Percentiles rank a stretch among this genome's conserved stretches.
These are phyloP conservation scores for Leptatherina wallacei DNA, from an alignment of 2,797 vertebrate species.

Conservation along the genomic window DNA sequence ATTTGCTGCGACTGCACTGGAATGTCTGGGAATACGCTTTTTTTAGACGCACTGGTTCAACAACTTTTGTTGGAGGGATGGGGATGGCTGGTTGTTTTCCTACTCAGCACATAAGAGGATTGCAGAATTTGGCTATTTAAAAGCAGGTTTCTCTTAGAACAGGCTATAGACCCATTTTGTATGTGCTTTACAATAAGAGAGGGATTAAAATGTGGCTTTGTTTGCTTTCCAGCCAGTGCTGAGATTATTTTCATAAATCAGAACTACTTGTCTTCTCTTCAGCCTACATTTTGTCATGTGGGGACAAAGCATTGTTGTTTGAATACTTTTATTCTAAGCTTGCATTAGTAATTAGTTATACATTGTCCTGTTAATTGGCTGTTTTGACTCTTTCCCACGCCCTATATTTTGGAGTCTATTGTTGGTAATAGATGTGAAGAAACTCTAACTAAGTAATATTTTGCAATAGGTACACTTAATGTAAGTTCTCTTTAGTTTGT, in stretches of 20 bases:
- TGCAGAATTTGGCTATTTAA: slow-evolving; percentile 70
- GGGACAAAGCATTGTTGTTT: slow-evolving; percentile 49
- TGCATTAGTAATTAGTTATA: slow-evolving; percentile 60
- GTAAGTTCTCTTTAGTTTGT: background rate
- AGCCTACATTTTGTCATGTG: slow-evolving; percentile 48
- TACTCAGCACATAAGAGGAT: slow-evolving; percentile 73
- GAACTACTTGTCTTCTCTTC: slow-evolving; percentile 51
- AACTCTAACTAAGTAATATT: slow-evolving; percentile 21
- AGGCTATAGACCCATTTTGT: slow-evolving; percentile 58
- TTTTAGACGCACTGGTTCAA: slow-evolving; percentile 75
- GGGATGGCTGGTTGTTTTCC: slow-evolving; percentile 66
- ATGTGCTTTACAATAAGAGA: slow-evolving; percentile 61
- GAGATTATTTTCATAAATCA: slow-evolving; percentile 68
- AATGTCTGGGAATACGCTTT: slow-evolving; percentile 80
- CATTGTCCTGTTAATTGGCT: slow-evolving; percentile 71
- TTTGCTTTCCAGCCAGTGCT: slow-evolving; percentile 54
- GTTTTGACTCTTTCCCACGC: slow-evolving; percentile 69
- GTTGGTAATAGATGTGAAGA: slow-evolving; percentile 15
- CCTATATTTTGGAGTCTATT: slow-evolving; percentile 50
- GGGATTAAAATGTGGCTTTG: slow-evolving; percentile 68
- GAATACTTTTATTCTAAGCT: slow-evolving; percentile 61
- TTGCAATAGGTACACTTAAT: background rate
- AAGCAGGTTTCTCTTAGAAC: slow-evolving; percentile 53
- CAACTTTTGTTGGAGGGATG: slow-evolving; percentile 52
- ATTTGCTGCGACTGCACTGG: slow-evolving; percentile 65